Evolutionary conservation across 2,797 vertebrate genomes (phyloP).

Genomic region (Poeciliopsis presidionis): DNA sequence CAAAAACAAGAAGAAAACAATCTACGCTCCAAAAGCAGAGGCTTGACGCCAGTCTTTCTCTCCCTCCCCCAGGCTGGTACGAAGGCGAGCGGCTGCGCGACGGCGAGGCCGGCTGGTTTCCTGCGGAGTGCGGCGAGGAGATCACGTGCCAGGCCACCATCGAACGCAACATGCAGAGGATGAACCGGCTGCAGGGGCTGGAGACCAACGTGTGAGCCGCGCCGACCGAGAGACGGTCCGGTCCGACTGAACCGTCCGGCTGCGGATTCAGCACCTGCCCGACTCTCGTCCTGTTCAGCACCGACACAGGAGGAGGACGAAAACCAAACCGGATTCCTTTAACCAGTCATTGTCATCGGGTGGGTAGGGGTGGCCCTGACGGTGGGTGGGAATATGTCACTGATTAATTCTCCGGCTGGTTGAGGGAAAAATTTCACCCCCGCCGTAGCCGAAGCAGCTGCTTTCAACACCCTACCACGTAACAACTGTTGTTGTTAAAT

Average conservation of each 20-base stretch:
- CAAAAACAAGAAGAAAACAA: conserved; percentile 25
- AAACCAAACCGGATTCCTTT: conserved; percentile 21
- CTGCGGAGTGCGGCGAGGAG: conserved; percentile 86
- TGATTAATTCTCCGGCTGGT: conserved; percentile 37
- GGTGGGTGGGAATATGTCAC: conserved; percentile 40
- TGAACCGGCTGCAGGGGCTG: conserved; percentile 93
- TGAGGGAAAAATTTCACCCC: conserved; percentile 38
- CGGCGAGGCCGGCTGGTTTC: conserved; percentile 94
- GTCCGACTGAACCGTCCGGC: conserved; percentile 12
- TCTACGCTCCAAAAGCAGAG: not conserved
- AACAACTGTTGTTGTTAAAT: conserved; percentile 32
- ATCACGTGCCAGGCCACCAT: conserved; percentile 93
- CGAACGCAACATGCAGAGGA: conserved; percentile 94
- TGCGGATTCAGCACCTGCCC: not conserved
- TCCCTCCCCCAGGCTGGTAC: conserved; percentile 86
- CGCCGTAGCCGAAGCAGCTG: conserved; percentile 32
- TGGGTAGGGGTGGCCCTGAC: conserved; percentile 31
- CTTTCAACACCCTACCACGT: conserved; percentile 35
- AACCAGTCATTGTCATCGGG: conserved; percentile 35
- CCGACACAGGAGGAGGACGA: conserved; percentile 16
- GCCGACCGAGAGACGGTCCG: not conserved
- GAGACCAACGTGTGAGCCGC: conserved; percentile 90
- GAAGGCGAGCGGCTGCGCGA: conserved; percentile 94
- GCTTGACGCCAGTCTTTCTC: conserved; percentile 2
- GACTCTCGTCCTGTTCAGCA: conserved; percentile 15